Base-by-base conservation (phyloP, 2,888 invertebrate genomes). In the Acleris literana region DNA sequence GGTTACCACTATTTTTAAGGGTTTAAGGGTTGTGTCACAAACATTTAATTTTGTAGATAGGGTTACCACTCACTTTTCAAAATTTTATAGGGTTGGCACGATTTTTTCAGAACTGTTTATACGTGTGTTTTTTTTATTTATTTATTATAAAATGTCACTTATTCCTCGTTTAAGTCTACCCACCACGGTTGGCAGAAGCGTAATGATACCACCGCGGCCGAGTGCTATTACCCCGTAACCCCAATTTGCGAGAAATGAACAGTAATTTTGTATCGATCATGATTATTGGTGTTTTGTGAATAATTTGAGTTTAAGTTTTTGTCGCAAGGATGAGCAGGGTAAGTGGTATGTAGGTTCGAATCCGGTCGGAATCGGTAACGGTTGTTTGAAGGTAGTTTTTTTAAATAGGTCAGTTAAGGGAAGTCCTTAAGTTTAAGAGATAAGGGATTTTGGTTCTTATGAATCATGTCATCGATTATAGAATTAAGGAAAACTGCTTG, bases 161-260 rank as follows among this genome's bases (percentile, higher is more conserved):
- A 69, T 70, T 59, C 66, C 53, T 17, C 22, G 68, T 71, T 72
- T 76, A 56, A 60, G 79, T 79, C 79, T 72, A 72, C 62, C 61
- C 78, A 71, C 73, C 70, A 67, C 74, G 73, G 73, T 69, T 56
- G 76, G 73, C 77, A 69, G 72, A 70, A 71, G 71, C 69, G 79
- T 81, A 82, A 83, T 85, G 84, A 75, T 79, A 80, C 70, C 68
- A 68, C 70, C 78, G 79, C 76, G 79, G 82, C 79, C 81, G 74
- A 70, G 71, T 71, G 74, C 80, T 82, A 84, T 83, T 82, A 82
- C 78, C 69, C 70, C 11, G 56, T 66, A 70, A 72, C 76, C 80
- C 76, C 80, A 83, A 83, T 82, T 83, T 83, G 77, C 75, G 72
- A 77, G 76, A 76, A 78, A 69, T 71, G 71, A 76, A 76, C 78